Evolutionary conservation across 2,888 invertebrate species (phyloP).

Genomic region (Pycnomerus fuliginosus): DNA sequence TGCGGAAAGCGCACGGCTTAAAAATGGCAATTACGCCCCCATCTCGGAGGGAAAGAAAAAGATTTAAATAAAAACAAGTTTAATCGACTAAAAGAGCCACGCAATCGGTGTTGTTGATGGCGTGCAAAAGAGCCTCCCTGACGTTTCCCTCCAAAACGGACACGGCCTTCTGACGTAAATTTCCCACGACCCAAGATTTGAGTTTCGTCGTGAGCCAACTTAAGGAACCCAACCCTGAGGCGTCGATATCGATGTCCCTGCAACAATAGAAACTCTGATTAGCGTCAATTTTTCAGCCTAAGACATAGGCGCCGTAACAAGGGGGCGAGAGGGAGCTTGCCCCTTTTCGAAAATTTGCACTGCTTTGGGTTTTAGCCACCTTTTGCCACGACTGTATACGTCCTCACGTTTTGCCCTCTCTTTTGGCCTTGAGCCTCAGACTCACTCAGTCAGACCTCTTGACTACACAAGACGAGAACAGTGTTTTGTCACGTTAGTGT

Average conservation of each 20-base stretch:
- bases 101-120: slow-evolving; percentile 37
- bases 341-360: too few relatives aligned
- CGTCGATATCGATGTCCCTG: slow-evolving; percentile 46
- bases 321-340: too few relatives aligned
- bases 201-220: slow-evolving; percentile 43
- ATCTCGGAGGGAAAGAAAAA: background rate
- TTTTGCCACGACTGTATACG: too few relatives aligned
- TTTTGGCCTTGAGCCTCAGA: too few relatives aligned
- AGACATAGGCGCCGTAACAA: too few relatives aligned
- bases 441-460: too few relatives aligned
- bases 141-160: slow-evolving; percentile 39
- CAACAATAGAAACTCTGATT: slow-evolving; percentile 29
- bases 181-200: slow-evolving; percentile 43
- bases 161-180: slow-evolving; percentile 38
- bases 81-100: slow-evolving; percentile 17
- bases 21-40: background rate
- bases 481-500: too few relatives aligned
- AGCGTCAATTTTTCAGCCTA: too few relatives aligned
- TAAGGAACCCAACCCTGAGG: slow-evolving; percentile 44
- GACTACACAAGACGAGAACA: too few relatives aligned
- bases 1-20: background rate
- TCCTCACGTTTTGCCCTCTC: too few relatives aligned
- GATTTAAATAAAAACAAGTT: too few relatives aligned
- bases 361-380: too few relatives aligned
- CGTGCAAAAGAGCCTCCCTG: slow-evolving; percentile 38